Evolutionary conservation across 2,888 invertebrate genomes (phyloP), one percentile per base, ranked within the genome.

Genomic region (Diarsia mendica): DNA sequence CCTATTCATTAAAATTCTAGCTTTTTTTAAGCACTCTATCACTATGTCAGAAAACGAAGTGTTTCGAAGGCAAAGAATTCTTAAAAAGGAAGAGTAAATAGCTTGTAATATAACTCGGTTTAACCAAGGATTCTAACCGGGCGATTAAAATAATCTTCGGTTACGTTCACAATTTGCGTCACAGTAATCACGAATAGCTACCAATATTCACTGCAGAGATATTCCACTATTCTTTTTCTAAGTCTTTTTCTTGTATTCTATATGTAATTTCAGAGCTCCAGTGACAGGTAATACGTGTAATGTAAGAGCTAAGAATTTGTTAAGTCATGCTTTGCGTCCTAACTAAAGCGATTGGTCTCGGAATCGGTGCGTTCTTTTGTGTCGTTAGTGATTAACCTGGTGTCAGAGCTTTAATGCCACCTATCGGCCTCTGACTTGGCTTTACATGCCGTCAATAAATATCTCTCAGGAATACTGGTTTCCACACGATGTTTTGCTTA

Each of bases 121-220:
- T 67, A 60, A 44, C 48, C 48, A 60, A 69, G 63, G 55, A 53
- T 75, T 73, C 80, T 75, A 60, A 74, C 13, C 58, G 67, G 55
- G 33, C 61, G 78, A 86, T 86, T 85, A 79, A 84, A 81, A 64
- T 86, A 85, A 85, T 86, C 85, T 86, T 61, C 71, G 76, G 82
- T 82, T 85, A 67, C 78, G 72, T 74, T 79, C 69, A 73, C 80
- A 74, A 86, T 82, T 81, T 76, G 77, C 78, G 75, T 86, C 79
- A 81, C 73, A 63, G 68, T 77, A 82, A 83, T 83, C 70, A 85
- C 65, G 11, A 48, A n/a, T 39, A 15, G 61, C 53, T 51, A 63
- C 60, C 64, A 82, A 82, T 82, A 82, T 67, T 51, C 48, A 61
- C 23, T 67, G 60, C 64, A 23, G 33, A 64, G 69, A 68, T 85